Conservation (phyloP, 1,140 invertebrate species). For the Habropoda laboriosa region DNA sequence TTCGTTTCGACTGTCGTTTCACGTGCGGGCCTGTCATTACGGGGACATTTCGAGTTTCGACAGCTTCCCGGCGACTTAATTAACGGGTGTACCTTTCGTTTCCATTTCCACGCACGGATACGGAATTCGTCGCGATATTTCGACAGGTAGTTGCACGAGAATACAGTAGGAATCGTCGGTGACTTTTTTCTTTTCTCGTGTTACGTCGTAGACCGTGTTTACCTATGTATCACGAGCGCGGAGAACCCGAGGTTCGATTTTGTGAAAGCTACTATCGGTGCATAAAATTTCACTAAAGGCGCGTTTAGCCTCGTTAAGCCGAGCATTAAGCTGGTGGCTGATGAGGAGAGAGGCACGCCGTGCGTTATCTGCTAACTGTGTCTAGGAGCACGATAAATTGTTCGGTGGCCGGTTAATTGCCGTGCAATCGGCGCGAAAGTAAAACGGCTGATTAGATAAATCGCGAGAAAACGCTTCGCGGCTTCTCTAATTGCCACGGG, state of each 20-base stretch:
- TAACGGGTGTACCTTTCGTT: constrained; percentile 47
- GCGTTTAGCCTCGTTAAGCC: not conserved
- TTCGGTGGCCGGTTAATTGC: constrained; percentile 9
- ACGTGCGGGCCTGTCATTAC: constrained; percentile 6
- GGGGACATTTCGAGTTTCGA: constrained; percentile 27
- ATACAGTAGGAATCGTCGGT: not conserved
- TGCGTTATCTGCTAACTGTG: constrained; percentile 17
- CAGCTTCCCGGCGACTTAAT: constrained; percentile 44
- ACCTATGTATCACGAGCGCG: not conserved
- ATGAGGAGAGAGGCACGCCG: not conserved
- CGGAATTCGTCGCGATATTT: constrained; percentile 53
- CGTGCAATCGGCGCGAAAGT: constrained; percentile 8
- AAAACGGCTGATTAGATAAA: constrained; percentile 28
- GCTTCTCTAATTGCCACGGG: not conserved
- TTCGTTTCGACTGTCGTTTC: constrained; percentile 14
- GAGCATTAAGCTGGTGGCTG: not conserved
- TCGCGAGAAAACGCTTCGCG: not conserved
- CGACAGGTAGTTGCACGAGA: not conserved
- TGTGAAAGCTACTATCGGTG: constrained; percentile 8
- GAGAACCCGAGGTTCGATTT: not conserved
- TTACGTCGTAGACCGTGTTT: not conserved
- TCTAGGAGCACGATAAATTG: constrained; percentile 29
- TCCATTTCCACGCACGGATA: too few species aligned
- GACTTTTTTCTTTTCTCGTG: too few species aligned
- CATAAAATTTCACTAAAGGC: not conserved